phyloP scores from a whole-genome alignment of 2,113 vertebrate genomes.

The Peromyscus californicus region DNA sequence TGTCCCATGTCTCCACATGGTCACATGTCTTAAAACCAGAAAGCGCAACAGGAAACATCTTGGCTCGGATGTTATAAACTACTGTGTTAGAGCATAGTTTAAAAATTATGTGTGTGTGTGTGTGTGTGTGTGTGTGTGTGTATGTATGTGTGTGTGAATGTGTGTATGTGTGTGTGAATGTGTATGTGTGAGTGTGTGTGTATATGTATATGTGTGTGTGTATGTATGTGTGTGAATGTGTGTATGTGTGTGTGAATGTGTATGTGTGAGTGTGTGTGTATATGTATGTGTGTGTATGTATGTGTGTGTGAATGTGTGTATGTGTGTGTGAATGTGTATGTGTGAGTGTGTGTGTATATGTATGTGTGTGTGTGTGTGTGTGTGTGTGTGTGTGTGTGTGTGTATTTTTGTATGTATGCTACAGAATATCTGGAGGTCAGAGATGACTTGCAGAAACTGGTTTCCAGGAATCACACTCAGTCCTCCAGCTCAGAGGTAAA shows the following conservation, averaged over 20 bases:
- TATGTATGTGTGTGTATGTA: neutral
- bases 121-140: neutral
- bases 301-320: neutral
- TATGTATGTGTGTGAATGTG: neutral
- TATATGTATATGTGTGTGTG: neutral
- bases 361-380: neutral
- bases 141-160: neutral
- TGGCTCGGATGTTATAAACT: neutral
- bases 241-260: neutral
- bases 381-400: neutral
- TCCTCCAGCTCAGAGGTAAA: neutral
- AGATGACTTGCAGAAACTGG: neutral
- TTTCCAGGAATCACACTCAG: neutral
- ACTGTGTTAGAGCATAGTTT: too few relatives aligned
- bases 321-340: neutral
- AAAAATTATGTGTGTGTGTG: neutral
- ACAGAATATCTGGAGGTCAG: neutral
- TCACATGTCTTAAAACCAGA: neutral
- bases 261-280: neutral
- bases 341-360: neutral
- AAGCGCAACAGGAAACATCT: neutral
- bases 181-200: neutral
- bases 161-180: neutral
- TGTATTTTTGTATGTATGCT: neutral
- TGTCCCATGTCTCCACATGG: too few relatives aligned